These are phyloP conservation scores for Erpobdella octoculata DNA, from an alignment of 2,888 invertebrate genomes.

Conservation along the genomic window DNA sequence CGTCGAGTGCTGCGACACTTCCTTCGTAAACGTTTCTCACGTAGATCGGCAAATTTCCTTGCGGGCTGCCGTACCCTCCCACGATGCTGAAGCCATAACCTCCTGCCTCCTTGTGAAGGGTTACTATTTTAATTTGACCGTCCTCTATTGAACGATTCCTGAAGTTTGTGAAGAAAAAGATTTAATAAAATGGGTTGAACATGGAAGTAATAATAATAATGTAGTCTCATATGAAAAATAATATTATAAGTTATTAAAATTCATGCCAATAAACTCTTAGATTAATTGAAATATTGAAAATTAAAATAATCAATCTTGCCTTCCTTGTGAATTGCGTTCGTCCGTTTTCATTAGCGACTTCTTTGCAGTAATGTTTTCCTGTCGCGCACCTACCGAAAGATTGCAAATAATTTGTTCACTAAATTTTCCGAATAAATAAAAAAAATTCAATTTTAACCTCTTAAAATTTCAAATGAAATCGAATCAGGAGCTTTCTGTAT, in stretches of 20 bases:
- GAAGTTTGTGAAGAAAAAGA: not conserved
- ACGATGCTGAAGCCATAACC: constrained; percentile 59
- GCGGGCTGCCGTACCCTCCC: constrained; percentile 55
- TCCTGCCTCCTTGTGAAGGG: constrained; percentile 55
- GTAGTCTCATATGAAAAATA: not conserved
- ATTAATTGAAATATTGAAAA: not conserved
- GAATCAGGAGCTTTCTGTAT: constrained; percentile 39
- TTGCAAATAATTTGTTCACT: too few relatives aligned
- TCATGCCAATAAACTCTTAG: not conserved
- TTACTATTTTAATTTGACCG: constrained; percentile 39
- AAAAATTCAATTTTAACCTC: constrained; percentile 29
- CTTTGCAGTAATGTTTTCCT: too few relatives aligned
- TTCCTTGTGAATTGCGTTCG: too few relatives aligned
- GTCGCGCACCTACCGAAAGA: too few relatives aligned
- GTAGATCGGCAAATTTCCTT: constrained; percentile 58
- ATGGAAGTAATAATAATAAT: not conserved
- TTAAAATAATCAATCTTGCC: not conserved
- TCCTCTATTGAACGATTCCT: not conserved
- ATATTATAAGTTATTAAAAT: too few relatives aligned
- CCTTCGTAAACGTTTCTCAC: constrained; percentile 59
- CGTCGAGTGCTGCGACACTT: constrained; percentile 73
- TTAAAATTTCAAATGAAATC: constrained; percentile 32
- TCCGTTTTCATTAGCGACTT: too few relatives aligned
- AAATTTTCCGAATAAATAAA: too few relatives aligned
- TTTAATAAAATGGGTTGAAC: not conserved